phyloP scores from a whole-genome alignment of 2,797 vertebrate species.

The Bradypodion pumilum region DNA sequence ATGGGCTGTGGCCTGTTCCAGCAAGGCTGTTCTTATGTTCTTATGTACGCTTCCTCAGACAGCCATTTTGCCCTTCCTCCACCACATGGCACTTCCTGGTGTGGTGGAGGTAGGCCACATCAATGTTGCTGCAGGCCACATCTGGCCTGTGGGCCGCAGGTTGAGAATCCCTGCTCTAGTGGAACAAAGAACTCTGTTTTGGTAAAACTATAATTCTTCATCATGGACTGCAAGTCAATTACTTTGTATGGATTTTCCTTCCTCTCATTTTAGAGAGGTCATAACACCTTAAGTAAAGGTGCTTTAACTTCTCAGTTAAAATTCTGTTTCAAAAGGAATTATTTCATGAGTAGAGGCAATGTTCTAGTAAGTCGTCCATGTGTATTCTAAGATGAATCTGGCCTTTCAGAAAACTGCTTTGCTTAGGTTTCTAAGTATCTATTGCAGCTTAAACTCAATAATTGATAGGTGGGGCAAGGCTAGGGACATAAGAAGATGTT shows the following conservation, averaged over 20 bases:
- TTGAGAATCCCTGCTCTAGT: slow-evolving; percentile 36
- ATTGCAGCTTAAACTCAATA: not conserved
- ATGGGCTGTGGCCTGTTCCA: too few species aligned
- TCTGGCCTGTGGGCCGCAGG: too few species aligned
- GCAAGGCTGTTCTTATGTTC: too few species aligned
- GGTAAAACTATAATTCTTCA: not conserved
- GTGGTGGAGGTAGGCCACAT: too few species aligned
- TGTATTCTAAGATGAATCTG: not conserved
- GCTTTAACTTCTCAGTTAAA: not conserved
- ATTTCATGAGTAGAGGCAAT: not conserved
- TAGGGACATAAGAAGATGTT: not conserved
- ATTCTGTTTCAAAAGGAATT: not conserved
- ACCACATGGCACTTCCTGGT: too few species aligned
- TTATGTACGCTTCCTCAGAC: too few species aligned
- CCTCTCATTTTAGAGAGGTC: slow-evolving; percentile 8
- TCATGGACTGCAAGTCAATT: not conserved
- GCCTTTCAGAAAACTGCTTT: not conserved
- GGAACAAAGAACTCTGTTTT: slow-evolving; percentile 38
- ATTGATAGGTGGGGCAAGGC: not conserved
- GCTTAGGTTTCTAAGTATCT: not conserved
- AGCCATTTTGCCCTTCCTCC: too few species aligned
- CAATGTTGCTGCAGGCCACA: too few species aligned
- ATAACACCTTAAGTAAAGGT: not conserved
- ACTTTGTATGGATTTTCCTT: slow-evolving; percentile 18
- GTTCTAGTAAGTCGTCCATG: not conserved